Conservation (phyloP, 2,113 vertebrate species). For the Sialia sialis region DNA sequence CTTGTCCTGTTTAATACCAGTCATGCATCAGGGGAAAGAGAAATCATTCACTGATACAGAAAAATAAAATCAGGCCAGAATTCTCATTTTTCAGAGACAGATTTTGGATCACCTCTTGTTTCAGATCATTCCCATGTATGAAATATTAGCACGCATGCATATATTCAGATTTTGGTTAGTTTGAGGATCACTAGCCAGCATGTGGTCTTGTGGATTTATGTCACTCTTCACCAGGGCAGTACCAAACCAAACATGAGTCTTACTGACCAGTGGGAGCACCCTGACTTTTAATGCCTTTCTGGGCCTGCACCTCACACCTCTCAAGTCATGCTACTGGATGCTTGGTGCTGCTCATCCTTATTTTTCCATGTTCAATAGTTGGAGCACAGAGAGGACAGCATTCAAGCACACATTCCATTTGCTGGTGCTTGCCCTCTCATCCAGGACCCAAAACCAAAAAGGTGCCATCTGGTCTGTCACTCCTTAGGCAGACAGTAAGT, state of each 20-base stretch:
- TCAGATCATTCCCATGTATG: background rate
- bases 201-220: background rate
- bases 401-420: background rate
- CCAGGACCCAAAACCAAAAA: background rate
- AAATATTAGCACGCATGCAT: background rate
- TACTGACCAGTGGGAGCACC: background rate
- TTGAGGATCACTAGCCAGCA: background rate
- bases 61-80: background rate
- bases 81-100: background rate
- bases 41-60: background rate
- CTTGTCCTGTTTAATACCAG: background rate
- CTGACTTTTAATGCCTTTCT: background rate
- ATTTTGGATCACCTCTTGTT: background rate
- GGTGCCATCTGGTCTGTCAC: background rate
- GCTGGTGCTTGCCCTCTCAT: background rate
- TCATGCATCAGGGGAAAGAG: background rate
- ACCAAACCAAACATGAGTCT: background rate
- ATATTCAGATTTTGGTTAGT: background rate
- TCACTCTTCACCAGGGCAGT: background rate
- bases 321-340: accelerated
- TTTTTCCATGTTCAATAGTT: background rate
- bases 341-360: background rate
- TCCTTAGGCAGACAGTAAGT: background rate
- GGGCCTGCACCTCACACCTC: too few relatives aligned
- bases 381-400: background rate